Percentiles rank a stretch among this genome's conserved stretches.
Evolutionary conservation across 2,888 invertebrate species (phyloP).

Genomic region (Amiota communis): DNA sequence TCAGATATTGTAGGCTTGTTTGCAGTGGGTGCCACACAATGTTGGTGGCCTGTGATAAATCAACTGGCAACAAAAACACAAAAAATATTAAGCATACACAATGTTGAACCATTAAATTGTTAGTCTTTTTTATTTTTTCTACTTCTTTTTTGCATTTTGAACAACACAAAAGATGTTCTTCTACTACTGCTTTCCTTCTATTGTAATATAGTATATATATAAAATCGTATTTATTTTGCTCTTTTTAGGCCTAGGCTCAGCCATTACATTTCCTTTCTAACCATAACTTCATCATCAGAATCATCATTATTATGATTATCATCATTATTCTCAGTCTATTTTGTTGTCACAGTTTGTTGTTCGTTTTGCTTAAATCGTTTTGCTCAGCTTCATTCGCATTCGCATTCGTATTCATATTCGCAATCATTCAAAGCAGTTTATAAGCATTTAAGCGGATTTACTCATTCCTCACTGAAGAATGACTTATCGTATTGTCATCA

Average conservation of each 20-base stretch:
- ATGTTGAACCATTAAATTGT: slow-evolving; percentile 33
- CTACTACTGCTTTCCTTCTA: neutral
- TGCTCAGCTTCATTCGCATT: too few species aligned
- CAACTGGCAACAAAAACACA: slow-evolving; percentile 14
- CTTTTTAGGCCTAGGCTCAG: slow-evolving; percentile 35
- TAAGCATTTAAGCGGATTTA: slow-evolving; percentile 63
- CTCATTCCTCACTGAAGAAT: slow-evolving; percentile 49
- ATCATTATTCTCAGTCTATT: neutral
- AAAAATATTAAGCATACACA: slow-evolving; percentile 47
- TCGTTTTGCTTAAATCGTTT: too few species aligned
- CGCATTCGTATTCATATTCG: too few species aligned
- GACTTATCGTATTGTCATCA: slow-evolving; percentile 64
- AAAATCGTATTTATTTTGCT: neutral
- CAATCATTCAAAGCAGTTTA: slow-evolving; percentile 50
- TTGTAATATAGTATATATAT: neutral
- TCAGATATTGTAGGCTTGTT: neutral
- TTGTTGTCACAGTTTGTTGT: too few species aligned
- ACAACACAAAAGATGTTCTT: too few species aligned
- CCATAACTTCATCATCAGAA: neutral
- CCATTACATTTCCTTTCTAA: neutral
- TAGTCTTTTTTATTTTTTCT: neutral
- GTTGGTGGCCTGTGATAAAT: slow-evolving; percentile 1
- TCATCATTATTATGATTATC: neutral
- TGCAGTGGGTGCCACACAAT: neutral
- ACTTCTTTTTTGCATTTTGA: too few species aligned